Percentiles rank a stretch among this genome's conserved stretches.
These are phyloP conservation scores for Aquatica leii DNA, from an alignment of 2,888 invertebrate genomes.

Conservation along the genomic window DNA sequence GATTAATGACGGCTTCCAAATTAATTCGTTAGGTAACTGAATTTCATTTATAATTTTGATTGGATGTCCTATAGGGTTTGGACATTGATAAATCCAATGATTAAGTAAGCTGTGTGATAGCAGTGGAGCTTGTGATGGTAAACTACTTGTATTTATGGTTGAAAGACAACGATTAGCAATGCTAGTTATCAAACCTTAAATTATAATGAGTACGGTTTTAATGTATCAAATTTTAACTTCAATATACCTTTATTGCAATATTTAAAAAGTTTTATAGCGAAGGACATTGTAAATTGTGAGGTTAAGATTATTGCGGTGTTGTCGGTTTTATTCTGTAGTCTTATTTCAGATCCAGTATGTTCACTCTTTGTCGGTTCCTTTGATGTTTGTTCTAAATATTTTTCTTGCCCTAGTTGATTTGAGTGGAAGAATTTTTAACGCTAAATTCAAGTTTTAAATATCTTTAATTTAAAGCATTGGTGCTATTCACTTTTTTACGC, in stretches of 20 bases:
- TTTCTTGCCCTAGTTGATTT: too few species aligned
- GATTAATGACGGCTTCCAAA: conserved; percentile 42
- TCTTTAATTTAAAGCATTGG: too few species aligned
- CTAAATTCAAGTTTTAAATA: too few species aligned
- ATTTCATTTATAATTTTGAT: conserved; percentile 41
- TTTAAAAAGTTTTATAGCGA: neutral
- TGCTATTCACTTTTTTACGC: too few species aligned
- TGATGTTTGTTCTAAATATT: too few species aligned
- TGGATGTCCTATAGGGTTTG: conserved; percentile 50
- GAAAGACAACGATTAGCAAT: neutral
- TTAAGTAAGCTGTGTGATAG: neutral
- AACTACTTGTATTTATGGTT: neutral
- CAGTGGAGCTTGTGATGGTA: neutral
- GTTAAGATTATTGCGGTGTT: conserved; percentile 2
- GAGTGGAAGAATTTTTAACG: too few species aligned
- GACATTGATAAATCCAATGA: conserved; percentile 53
- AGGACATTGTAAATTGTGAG: neutral
- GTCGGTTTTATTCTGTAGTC: too few species aligned
- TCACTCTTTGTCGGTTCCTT: too few species aligned
- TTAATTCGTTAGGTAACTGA: conserved; percentile 50
- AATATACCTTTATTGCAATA: neutral
- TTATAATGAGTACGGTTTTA: neutral
- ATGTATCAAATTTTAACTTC: neutral
- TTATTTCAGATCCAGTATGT: too few species aligned
- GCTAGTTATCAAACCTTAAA: neutral